These are phyloP conservation scores for Trichomalopsis sarcophagae DNA, from an alignment of 1,140 invertebrate genomes.

Conservation along the genomic window DNA sequence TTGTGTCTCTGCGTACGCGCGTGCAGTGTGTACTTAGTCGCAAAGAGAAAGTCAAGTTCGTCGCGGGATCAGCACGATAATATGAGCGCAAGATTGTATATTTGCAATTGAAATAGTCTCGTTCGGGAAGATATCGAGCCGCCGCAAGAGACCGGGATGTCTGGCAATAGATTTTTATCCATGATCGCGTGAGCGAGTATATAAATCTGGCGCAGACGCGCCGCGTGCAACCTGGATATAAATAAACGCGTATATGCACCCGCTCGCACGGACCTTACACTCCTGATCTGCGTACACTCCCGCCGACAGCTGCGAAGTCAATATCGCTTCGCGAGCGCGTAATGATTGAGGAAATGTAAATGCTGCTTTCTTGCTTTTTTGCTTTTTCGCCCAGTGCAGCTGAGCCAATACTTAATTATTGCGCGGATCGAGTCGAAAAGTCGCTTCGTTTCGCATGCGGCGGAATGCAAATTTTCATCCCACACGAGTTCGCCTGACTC, in stretches of 20 bases:
- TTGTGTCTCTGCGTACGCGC: background rate
- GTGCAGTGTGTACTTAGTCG: background rate
- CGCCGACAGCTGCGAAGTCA: too few relatives aligned
- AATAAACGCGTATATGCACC: too few relatives aligned
- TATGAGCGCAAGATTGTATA: constrained; percentile 24
- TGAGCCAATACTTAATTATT: background rate
- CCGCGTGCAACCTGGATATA: too few relatives aligned
- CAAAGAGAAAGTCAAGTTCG: constrained; percentile 28
- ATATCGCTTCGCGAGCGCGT: too few relatives aligned
- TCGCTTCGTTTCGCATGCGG: background rate
- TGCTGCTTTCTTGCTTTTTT: background rate
- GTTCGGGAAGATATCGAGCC: background rate
- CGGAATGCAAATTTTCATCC: background rate
- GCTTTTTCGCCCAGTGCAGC: background rate
- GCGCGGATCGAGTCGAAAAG: background rate
- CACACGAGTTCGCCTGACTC: background rate
- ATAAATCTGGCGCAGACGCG: too few relatives aligned
- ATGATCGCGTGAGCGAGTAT: too few relatives aligned
- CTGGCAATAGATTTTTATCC: too few relatives aligned
- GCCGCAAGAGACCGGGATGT: background rate
- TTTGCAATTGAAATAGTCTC: constrained; percentile 48
- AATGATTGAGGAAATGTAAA: background rate
- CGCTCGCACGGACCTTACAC: too few relatives aligned
- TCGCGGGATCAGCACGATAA: background rate
- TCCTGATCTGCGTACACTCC: too few relatives aligned